Evolutionary conservation across 2,888 invertebrate genomes (phyloP).

Genomic region (Apamea epomidion): DNA sequence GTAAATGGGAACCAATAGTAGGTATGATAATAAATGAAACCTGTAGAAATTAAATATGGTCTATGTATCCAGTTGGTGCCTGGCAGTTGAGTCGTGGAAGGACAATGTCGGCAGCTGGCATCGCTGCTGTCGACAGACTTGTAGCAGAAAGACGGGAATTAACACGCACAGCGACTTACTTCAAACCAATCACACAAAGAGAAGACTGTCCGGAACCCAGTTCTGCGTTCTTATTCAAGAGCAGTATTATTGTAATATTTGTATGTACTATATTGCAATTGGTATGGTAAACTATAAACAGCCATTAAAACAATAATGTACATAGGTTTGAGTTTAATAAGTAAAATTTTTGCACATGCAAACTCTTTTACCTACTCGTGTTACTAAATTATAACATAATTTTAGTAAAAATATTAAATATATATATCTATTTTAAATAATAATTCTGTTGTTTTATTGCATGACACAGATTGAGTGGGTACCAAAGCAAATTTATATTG

Average conservation of each 20-base stretch:
- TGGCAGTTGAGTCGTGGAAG: conserved; percentile 84
- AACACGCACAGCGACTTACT: conserved; percentile 74
- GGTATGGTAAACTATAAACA: conserved; percentile 63
- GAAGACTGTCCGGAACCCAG: conserved; percentile 81
- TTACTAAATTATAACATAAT: conserved; percentile 20
- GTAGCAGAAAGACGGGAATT: conserved; percentile 76
- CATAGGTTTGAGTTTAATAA: background rate
- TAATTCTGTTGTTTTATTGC: conserved; percentile 28
- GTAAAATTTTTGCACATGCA: conserved; percentile 7
- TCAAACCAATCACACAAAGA: conserved; percentile 75
- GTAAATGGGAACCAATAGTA: too few species aligned
- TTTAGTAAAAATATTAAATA: conserved; percentile 6
- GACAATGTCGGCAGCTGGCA: conserved; percentile 66
- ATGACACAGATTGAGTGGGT: background rate
- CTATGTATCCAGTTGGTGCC: conserved; percentile 77
- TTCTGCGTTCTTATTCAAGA: conserved; percentile 76
- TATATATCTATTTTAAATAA: background rate
- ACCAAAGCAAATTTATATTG: background rate
- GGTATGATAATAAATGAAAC: background rate
- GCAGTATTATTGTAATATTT: conserved; percentile 81
- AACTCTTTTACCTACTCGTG: conserved; percentile 15
- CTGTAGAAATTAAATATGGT: background rate
- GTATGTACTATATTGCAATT: conserved; percentile 76
- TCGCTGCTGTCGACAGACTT: conserved; percentile 69
- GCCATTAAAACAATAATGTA: background rate